Percentiles rank a stretch among this genome's conserved stretches.
Evolutionary conservation across 2,797 vertebrate genomes (phyloP).

Genomic region (Cyclopterus lumpus): DNA sequence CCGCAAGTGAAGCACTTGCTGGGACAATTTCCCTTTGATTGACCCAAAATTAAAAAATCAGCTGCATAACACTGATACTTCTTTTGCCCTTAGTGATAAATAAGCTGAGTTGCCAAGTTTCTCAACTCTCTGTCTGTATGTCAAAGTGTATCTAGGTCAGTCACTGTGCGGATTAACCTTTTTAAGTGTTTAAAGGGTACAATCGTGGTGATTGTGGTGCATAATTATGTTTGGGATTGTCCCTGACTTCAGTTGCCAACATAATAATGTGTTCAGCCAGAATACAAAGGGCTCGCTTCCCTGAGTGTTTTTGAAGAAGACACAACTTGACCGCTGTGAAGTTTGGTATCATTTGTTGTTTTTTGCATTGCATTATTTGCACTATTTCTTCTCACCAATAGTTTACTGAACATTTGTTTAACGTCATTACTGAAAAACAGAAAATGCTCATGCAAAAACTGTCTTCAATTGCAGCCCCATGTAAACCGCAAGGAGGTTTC

Average conservation of each 20-base stretch:
- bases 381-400: background rate
- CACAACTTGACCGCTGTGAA: background rate
- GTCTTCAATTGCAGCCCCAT: background rate
- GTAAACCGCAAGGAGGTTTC: background rate
- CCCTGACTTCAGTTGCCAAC: conserved; percentile 10
- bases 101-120: background rate
- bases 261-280: background rate
- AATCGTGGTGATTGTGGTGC: conserved; percentile 17
- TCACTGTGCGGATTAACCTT: background rate
- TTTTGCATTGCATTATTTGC: no score
- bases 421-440: background rate
- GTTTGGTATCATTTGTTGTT: background rate
- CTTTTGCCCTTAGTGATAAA: conserved; percentile 1
- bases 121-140: background rate
- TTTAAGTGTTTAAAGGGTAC: conserved; percentile 8
- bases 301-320: background rate
- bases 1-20: background rate
- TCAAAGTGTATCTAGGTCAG: background rate
- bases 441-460: background rate
- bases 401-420: background rate
- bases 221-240: conserved; percentile 23
- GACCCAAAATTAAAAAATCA: background rate
- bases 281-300: background rate
- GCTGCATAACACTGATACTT: background rate
- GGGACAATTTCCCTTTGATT: background rate